These are phyloP conservation scores for Babylonia areolata DNA, from an alignment of 1,140 invertebrate species.

Conservation along the genomic window DNA sequence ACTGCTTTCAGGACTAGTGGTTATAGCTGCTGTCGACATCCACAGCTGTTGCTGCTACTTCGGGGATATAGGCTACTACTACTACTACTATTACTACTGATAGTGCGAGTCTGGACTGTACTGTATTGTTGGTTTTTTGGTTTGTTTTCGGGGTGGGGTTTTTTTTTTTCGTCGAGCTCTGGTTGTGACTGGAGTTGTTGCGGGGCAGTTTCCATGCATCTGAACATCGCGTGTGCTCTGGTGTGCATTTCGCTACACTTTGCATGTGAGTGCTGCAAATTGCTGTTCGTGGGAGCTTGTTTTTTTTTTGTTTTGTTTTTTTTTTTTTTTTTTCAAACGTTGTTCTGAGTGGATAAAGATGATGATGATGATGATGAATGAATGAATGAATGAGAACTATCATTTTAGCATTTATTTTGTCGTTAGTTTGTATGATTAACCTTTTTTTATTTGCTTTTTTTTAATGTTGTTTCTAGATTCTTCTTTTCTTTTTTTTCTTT, in stretches of 20 bases:
- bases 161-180: no score
- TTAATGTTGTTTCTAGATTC: no score
- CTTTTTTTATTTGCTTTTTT: no score
- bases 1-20: not conserved
- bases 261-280: constrained; percentile 3
- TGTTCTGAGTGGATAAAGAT: no score
- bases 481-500: no score
- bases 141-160: not conserved
- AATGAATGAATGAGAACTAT: no score
- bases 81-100: not conserved
- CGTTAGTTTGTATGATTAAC: no score
- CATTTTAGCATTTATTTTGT: no score
- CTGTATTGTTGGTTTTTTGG: not conserved
- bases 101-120: not conserved
- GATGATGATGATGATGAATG: no score
- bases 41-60: not conserved
- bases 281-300: not conserved
- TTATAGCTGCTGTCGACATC: not conserved
- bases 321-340: no score
- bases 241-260: not conserved
- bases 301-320: not conserved
- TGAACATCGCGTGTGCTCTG: not conserved
- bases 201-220: not conserved
- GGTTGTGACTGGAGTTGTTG: not conserved
- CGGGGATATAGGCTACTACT: not conserved